These are phyloP conservation scores for Diogma glabrata DNA, from an alignment of 2,888 invertebrate genomes.

Conservation along the genomic window DNA sequence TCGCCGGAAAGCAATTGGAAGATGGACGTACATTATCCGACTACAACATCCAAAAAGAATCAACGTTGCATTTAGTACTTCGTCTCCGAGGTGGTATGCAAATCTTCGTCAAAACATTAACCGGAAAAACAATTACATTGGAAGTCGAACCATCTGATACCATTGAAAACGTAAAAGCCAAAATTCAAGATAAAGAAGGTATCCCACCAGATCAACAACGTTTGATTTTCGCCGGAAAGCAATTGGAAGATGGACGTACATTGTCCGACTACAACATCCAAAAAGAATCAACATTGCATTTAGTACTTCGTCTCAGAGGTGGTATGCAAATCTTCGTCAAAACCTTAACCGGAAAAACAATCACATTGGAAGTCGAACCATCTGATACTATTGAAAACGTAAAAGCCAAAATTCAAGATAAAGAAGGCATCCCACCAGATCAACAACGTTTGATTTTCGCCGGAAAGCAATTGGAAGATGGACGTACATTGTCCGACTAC, in stretches of 20 bases:
- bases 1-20: constrained; percentile 89
- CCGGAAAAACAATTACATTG: constrained; percentile 89
- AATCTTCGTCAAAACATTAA: constrained; percentile 92
- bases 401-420: constrained; percentile 84
- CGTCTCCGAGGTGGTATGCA: constrained; percentile 95
- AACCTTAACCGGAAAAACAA: constrained; percentile 87
- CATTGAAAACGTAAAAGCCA: constrained; percentile 91
- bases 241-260: constrained; percentile 89
- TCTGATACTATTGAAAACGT: constrained; percentile 93
- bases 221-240: constrained; percentile 90
- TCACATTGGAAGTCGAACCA: constrained; percentile 84
- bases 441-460: constrained; percentile 86
- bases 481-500: constrained; percentile 82
- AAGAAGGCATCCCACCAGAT: constrained; percentile 84
- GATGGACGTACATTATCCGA: constrained; percentile 87
- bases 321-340: constrained; percentile 99
- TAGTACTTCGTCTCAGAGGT: constrained; percentile 81
- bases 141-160: constrained; percentile 89
- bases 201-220: constrained; percentile 80
- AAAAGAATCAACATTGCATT: constrained; percentile 82
- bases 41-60: constrained; percentile 91
- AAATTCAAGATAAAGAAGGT: constrained; percentile 85
- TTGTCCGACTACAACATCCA: constrained; percentile 92
- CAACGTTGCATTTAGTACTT: constrained; percentile 87
- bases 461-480: constrained; percentile 91